A percentile compares a stretch with the other conserved stretches of the same genome.
phyloP scores from a whole-genome alignment of 2,113 vertebrate genomes.

The Microtus montanus region DNA sequence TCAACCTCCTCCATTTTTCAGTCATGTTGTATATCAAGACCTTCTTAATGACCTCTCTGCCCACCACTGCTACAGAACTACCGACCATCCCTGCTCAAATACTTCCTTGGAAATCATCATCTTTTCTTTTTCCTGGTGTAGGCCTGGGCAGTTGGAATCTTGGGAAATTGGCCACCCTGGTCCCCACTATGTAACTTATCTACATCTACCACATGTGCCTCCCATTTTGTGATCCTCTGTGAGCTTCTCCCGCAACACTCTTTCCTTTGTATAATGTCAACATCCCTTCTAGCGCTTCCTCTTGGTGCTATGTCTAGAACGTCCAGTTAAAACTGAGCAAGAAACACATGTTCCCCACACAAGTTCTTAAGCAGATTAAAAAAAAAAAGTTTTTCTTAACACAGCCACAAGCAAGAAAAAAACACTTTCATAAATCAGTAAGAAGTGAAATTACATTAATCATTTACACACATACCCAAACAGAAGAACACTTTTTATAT shows the following conservation, averaged over 20 bases:
- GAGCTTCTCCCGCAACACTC: background rate
- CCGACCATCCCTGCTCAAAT: background rate
- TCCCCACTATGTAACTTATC: background rate
- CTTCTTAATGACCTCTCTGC: background rate
- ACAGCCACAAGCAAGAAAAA: constrained; percentile 15
- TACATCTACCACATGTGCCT: background rate
- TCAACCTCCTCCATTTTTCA: background rate
- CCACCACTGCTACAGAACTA: background rate
- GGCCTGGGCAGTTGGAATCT: too few relatives aligned
- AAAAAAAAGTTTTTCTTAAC: background rate
- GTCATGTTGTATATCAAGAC: background rate
- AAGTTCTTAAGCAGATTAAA: background rate
- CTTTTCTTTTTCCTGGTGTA: background rate
- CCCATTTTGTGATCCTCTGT: too few relatives aligned
- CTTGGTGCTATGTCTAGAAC: background rate
- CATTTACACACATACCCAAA: constrained; percentile 57
- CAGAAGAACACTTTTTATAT: constrained; percentile 11
- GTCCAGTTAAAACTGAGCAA: background rate
- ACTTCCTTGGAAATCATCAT: background rate
- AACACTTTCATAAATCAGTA: constrained; percentile 38
- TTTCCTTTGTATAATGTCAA: background rate
- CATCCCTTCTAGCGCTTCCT: background rate
- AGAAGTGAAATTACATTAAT: constrained; percentile 55
- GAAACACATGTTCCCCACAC: background rate
- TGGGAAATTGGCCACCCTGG: fast-evolving